These are phyloP conservation scores for Cygnus olor DNA, from an alignment of 2,797 vertebrate genomes.

Conservation along the genomic window DNA sequence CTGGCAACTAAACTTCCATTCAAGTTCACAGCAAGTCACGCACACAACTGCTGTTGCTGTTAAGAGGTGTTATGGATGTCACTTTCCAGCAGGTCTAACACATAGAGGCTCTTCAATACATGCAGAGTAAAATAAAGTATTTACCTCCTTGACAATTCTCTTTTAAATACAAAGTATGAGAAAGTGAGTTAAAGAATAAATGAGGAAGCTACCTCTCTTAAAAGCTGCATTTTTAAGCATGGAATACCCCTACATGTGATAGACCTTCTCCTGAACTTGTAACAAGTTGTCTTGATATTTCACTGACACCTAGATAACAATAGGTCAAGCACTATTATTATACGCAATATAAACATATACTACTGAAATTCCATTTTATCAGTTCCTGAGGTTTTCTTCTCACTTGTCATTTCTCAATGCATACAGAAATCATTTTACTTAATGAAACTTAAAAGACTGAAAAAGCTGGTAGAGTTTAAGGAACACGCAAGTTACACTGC, in stretches of 20 bases:
- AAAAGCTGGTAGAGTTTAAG: not conserved
- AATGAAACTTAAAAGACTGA: not conserved
- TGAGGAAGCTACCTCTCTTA: not conserved
- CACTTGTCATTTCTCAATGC: not conserved
- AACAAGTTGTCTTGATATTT: not conserved
- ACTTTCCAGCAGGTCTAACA: not conserved
- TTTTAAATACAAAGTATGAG: not conserved
- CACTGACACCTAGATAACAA: not conserved
- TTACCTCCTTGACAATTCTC: not conserved
- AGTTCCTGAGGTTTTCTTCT: not conserved
- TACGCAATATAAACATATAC: not conserved
- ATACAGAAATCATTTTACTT: not conserved
- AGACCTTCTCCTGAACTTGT: not conserved
- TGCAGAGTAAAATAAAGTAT: not conserved
- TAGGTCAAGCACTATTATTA: not conserved
- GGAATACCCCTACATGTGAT: not conserved
- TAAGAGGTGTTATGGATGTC: not conserved
- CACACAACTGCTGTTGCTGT: not conserved
- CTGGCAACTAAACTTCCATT: not conserved
- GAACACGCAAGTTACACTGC: not conserved
- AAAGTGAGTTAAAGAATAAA: not conserved
- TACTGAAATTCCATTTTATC: not conserved
- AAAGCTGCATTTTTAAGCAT: not conserved
- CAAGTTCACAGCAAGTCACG: not conserved
- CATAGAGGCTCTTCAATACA: not conserved